Conservation (phyloP, 2,113 vertebrate genomes). For the Microtus oregoni region DNA sequence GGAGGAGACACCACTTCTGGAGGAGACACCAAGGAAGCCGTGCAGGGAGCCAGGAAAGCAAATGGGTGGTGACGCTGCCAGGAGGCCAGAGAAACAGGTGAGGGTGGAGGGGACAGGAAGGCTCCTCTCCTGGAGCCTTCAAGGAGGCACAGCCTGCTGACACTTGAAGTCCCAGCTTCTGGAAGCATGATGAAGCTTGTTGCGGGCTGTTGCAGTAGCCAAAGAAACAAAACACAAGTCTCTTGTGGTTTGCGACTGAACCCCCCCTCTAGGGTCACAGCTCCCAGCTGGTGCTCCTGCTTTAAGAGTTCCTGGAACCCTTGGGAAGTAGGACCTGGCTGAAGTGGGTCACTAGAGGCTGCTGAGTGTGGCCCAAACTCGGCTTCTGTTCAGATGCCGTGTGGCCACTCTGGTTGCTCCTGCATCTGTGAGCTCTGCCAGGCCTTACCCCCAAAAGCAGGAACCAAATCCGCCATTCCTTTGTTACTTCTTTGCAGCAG, state of each 20-base stretch:
- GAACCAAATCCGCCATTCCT: not conserved
- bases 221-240: not conserved
- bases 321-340: not conserved
- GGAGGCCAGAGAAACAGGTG: not conserved
- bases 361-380: not conserved
- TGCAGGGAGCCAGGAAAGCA: not conserved
- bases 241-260: not conserved
- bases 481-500: not conserved
- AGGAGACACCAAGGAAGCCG: not conserved
- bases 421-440: not conserved
- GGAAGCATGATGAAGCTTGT: not conserved
- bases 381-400: not conserved
- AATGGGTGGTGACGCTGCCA: not conserved
- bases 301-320: not conserved
- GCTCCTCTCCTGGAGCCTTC: not conserved
- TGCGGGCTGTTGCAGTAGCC: not conserved
- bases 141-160: not conserved
- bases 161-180: not conserved
- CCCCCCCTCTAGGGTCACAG: not conserved
- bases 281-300: not conserved
- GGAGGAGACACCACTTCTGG: not conserved
- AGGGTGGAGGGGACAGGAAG: not conserved
- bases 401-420: not conserved
- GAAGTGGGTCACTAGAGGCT: not conserved
- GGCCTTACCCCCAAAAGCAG: not conserved